Conservation (phyloP, 1,140 invertebrate species). For the Drosophila gunungcola region DNA sequence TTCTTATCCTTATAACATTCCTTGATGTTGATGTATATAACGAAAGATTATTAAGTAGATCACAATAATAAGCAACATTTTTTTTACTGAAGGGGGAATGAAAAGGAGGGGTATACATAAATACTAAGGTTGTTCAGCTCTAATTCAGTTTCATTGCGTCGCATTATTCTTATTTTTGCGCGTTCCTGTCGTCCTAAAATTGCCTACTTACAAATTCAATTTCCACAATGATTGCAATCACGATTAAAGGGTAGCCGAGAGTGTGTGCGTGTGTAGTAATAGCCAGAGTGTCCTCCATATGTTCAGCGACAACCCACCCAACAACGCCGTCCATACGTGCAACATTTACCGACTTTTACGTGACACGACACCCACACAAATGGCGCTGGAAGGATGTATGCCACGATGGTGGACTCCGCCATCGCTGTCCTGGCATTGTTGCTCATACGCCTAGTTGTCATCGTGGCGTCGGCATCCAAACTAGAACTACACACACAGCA, state of each 20-base stretch:
- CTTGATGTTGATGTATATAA: no score
- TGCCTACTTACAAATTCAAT: conserved; percentile 79
- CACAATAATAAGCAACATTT: no score
- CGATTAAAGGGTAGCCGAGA: conserved; percentile 43
- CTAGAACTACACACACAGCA: conserved; percentile 48
- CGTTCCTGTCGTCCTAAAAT: conserved; percentile 47
- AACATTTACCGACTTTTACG: conserved; percentile 73
- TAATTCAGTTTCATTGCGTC: conserved; percentile 69
- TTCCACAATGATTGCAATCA: conserved; percentile 78
- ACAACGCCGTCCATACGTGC: conserved; percentile 59
- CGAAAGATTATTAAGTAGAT: no score
- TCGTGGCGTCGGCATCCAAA: conserved; percentile 32
- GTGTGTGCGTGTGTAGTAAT: conserved; percentile 21
- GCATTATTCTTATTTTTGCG: conserved; percentile 70
- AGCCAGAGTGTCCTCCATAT: conserved; percentile 38
- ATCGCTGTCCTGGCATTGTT: conserved; percentile 31
- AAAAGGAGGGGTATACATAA: no score
- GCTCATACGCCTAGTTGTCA: conserved; percentile 58
- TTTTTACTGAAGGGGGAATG: no score
- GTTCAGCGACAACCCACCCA: conserved; percentile 6
- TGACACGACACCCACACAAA: conserved; percentile 62
- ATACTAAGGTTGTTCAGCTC: conserved; percentile 2
- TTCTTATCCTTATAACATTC: no score
- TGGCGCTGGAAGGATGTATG: conserved; percentile 10
- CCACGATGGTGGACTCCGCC: conserved; percentile 8